Conservation (phyloP, 1,140 invertebrate genomes). For the Drosophila carrolli region DNA sequence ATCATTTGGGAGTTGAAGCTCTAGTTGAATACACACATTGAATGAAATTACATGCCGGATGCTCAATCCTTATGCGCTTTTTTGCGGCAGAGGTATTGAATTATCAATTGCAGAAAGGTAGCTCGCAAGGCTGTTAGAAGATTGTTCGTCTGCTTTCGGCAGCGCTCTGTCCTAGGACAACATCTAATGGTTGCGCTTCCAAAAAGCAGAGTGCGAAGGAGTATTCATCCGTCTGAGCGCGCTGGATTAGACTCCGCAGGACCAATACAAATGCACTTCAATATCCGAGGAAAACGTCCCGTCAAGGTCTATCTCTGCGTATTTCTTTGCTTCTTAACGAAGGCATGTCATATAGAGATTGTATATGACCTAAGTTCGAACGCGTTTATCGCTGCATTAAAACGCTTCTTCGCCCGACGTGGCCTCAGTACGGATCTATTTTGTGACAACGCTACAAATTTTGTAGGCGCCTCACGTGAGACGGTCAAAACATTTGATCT, state of each 20-base stretch:
- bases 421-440: constrained; percentile 1
- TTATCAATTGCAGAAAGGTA: constrained; percentile 8
- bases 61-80: constrained; percentile 6
- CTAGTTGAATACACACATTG: too few relatives aligned
- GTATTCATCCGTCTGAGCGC: constrained; percentile 3
- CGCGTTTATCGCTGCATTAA: constrained; percentile 3
- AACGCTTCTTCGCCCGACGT: constrained; percentile 3
- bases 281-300: constrained; percentile 7
- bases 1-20: too few relatives aligned
- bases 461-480: constrained; percentile 8
- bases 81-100: constrained; percentile 9
- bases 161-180: background rate
- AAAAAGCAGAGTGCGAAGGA: background rate
- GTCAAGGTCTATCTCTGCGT: constrained; percentile 16
- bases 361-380: constrained; percentile 5
- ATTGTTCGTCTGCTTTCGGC: constrained; percentile 11
- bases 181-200: constrained; percentile 14
- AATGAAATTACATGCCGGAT: constrained; percentile 13
- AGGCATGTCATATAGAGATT: constrained; percentile 10
- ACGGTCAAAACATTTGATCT: constrained; percentile 3
- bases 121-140: constrained; percentile 16
- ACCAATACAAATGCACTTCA: constrained; percentile 12
- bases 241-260: constrained; percentile 12
- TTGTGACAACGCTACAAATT: constrained; percentile 16
- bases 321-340: constrained; percentile 3